Base-by-base conservation (phyloP, 2,888 invertebrate species). In the Nasonia oneida region DNA sequence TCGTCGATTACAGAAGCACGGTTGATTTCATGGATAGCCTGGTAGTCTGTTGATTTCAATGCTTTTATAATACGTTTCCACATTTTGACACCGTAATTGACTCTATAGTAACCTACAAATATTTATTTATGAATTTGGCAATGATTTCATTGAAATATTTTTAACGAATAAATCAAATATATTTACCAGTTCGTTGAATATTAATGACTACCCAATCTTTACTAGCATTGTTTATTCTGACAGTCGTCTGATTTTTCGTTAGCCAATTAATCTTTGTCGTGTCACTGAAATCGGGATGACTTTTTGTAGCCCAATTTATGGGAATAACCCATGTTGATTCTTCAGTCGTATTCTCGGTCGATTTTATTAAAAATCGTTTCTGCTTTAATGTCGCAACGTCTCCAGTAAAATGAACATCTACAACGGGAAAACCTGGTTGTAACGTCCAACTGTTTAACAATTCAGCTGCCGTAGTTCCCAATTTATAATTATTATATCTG, bases 261-360 rank as follows among this genome's bases (percentile, higher is more conserved):
- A 96, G 88, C 96, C 96, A 96, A 12, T 90, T 90, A 79, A 93
- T 93, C 0, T 95, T 94, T 23, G 6, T 75, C 3, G 53, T 75
- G 6, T 75, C 15, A 18, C 23, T 53, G 15, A 75, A 75, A 53
- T 1, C 90, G 3, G 89, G 67, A 84, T 94, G 90, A 3, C 92
- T 92, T 29, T 95, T 94, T 0, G 95, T 95, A 0, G 96, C 96
- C 91, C 95, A 96, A 0, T 97, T 96, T 0, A 97, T 94, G 0
- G 97, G 97, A 74, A 97, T 95, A 96, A 97, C 96, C 97, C 97
- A 97, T 92, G 92, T 88, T 93, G 84, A 39, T 3, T 81, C 23
- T 2, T 18, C 53, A 0, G 79, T 18, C 5, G n/a, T 12, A 2
- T 53, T 18, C 1, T 87, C 76, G 6, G 76, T 2, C 8, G 88